Evolutionary conservation across 2,888 invertebrate genomes (phyloP), one percentile per base, ranked within the genome.

Genomic region (Pilophorus perplexus): DNA sequence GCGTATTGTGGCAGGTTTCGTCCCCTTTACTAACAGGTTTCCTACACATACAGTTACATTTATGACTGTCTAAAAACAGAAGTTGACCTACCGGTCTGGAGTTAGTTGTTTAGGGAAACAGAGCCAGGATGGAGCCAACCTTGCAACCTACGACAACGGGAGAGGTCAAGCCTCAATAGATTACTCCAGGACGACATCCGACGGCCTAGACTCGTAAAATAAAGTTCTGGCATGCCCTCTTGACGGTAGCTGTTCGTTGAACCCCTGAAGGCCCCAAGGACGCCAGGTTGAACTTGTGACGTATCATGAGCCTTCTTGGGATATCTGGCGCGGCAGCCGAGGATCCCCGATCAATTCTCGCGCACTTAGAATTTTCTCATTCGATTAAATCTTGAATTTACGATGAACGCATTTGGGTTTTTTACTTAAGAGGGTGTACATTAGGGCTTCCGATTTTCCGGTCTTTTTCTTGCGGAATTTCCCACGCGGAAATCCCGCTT

Each of bases 221-320:
- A 16, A 25, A 23, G 27, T 50, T 16, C 25, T 50, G 25, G 27
- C n/a, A 16, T 25, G 50, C 50, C 50, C 50, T 27, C 25, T 46
- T 46, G 46, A 46, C 46, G 46, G 46, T 46, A 33, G 54, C 48
- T 57, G 57, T 57, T 57, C 57, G 28, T 57, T 57, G 57, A 57
- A 57, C 57, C 40, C 57, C 14, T 23, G 20, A 23, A 57, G 40
- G 23, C 40, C 38, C 25, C 57, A 57, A 57, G 57, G 57, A 57
- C 57, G 57, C 57, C 57, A 14, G 42, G 57, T 57, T 42, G 57
- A 16, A 38, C 57, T 18, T 57, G 40, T 57, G 57, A 57, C 40
- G 57, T 57, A 57, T 57, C 57, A 25, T 50, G 50, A n/a, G 23
- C n/a, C 27, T 50, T 25, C 27, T 23, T 23, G 10, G 18, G 16